Percentiles rank a stretch among this genome's conserved stretches.
Conservation (phyloP, 2,888 invertebrate species). For the Andrena haemorrhoa region DNA sequence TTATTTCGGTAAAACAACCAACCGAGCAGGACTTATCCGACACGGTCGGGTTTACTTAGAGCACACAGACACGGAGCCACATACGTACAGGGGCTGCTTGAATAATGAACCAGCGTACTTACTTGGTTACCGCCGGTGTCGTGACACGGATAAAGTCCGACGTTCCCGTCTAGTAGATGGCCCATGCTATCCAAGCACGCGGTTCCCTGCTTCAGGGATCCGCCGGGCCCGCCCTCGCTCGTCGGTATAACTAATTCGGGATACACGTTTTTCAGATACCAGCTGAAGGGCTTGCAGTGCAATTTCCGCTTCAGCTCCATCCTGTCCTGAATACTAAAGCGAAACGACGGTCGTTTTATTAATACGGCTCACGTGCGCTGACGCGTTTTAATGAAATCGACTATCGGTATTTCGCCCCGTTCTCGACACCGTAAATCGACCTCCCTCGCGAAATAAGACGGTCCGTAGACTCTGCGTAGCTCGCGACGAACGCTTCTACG, state of each 20-base stretch:
- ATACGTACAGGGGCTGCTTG: not conserved
- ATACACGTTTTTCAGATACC: constrained; percentile 97
- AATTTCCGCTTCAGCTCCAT: constrained; percentile 91
- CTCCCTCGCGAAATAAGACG: constrained; percentile 22
- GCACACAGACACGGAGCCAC: not conserved
- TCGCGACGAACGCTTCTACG: too few relatives aligned
- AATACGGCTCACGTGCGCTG: constrained; percentile 58
- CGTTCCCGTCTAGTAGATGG: constrained; percentile 92
- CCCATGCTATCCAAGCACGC: constrained; percentile 98
- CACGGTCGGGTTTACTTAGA: constrained; percentile 9
- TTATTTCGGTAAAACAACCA: constrained; percentile 13
- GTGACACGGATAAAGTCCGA: constrained; percentile 98
- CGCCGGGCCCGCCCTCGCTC: constrained; percentile 87
- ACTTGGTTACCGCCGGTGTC: constrained; percentile 98
- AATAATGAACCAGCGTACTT: constrained; percentile 55
- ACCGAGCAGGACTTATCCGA: not conserved
- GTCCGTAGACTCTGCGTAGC: constrained; percentile 65
- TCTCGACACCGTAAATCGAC: constrained; percentile 41
- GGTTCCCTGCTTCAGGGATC: constrained; percentile 92
- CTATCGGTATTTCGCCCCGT: constrained; percentile 53
- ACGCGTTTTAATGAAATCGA: constrained; percentile 64
- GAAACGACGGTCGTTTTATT: constrained; percentile 50
- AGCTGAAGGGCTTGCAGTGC: constrained; percentile 97
- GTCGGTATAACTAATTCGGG: constrained; percentile 93
- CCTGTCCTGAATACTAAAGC: constrained; percentile 89